These are phyloP conservation scores for Euplagia quadripunctaria DNA, from an alignment of 2,888 invertebrate genomes.

Conservation along the genomic window DNA sequence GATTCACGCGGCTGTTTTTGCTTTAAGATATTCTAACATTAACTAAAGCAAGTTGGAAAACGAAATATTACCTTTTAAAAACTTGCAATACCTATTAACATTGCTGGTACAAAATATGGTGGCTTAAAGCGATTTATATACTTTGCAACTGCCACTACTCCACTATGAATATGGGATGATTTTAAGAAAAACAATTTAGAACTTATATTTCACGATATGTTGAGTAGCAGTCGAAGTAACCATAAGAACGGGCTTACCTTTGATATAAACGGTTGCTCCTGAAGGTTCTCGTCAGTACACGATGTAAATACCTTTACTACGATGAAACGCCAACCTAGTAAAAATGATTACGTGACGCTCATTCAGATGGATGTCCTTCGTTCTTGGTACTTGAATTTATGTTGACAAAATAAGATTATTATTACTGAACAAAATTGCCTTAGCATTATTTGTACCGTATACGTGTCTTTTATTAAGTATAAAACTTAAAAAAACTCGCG, in stretches of 20 bases:
- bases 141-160: too few species aligned
- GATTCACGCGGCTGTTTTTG: too few species aligned
- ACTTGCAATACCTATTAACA: too few species aligned
- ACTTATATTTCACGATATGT: background rate
- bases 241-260: background rate
- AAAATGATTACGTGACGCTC: constrained; percentile 58
- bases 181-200: too few species aligned
- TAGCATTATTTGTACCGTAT: constrained; percentile 56
- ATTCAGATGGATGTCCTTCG: constrained; percentile 52
- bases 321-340: constrained; percentile 42
- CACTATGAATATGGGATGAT: too few species aligned
- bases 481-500: constrained; percentile 61
- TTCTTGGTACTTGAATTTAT: constrained; percentile 42
- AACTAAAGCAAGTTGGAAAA: too few species aligned
- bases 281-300: background rate
- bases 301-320: constrained; percentile 17
- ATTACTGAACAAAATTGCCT: constrained; percentile 51
- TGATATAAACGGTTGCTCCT: background rate
- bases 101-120: too few species aligned
- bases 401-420: constrained; percentile 47
- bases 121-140: too few species aligned
- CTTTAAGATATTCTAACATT: too few species aligned
- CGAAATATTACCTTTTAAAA: too few species aligned
- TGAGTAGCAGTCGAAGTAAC: too few species aligned
- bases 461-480: constrained; percentile 69